These are phyloP conservation scores for Limnephilus auricula DNA, from an alignment of 2,888 invertebrate genomes.

Conservation along the genomic window DNA sequence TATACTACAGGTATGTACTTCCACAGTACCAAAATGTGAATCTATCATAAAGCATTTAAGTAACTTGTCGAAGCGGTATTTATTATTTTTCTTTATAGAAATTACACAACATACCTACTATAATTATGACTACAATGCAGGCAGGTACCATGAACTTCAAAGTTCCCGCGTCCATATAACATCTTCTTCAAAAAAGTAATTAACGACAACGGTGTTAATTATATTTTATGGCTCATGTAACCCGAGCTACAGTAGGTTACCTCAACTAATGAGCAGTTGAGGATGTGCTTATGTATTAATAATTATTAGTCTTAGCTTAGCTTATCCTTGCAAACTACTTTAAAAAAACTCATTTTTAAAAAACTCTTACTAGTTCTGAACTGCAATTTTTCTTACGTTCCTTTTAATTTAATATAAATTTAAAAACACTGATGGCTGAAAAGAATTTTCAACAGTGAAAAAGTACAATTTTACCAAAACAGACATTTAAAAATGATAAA, in stretches of 20 bases:
- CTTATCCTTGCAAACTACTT: too few relatives aligned
- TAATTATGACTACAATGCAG: neutral
- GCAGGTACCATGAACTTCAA: neutral
- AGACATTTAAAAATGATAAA: too few relatives aligned
- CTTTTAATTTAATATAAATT: too few relatives aligned
- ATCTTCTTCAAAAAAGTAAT: neutral
- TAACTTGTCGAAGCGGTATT: neutral
- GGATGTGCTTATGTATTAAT: constrained; percentile 11
- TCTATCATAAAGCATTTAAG: neutral
- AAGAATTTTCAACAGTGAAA: too few relatives aligned
- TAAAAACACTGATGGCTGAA: too few relatives aligned
- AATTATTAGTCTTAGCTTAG: neutral
- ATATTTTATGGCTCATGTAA: constrained; percentile 26
- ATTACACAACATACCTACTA: too few relatives aligned
- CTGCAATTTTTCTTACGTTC: too few relatives aligned
- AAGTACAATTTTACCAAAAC: too few relatives aligned
- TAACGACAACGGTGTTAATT: constrained; percentile 13
- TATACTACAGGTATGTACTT: too few relatives aligned
- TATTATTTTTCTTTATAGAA: too few relatives aligned
- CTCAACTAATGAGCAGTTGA: constrained; percentile 28
- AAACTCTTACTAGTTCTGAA: too few relatives aligned
- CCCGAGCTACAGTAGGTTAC: neutral
- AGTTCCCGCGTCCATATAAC: neutral
- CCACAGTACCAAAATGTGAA: neutral
- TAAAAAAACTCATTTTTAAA: too few relatives aligned